Evolutionary conservation across 1,140 invertebrate species (phyloP).

Genomic region (Pseudoatta argentina): DNA sequence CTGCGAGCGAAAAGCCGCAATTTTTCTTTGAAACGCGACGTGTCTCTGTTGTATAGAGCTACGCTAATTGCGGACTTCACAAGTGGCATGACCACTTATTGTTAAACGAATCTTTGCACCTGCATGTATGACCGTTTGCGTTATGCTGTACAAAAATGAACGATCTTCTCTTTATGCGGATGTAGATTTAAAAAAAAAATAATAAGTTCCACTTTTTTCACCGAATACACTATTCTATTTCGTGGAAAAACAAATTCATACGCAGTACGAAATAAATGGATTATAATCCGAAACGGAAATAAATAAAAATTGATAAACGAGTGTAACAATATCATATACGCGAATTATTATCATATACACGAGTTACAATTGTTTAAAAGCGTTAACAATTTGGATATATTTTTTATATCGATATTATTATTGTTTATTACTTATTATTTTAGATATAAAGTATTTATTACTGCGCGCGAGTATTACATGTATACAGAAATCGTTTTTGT

Average conservation of each 20-base stretch:
- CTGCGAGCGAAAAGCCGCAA: conserved; percentile 4
- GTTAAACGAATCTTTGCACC: conserved; percentile 38
- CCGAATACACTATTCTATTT: background rate
- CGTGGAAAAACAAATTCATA: background rate
- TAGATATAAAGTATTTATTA: background rate
- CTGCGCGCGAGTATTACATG: background rate
- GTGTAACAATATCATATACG: background rate
- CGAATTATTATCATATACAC: background rate
- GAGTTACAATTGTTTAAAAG: background rate
- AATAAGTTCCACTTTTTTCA: background rate
- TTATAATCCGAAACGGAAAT: background rate
- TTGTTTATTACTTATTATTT: background rate
- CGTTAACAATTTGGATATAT: background rate
- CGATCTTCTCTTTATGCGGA: background rate
- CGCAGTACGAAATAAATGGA: background rate
- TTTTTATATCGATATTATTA: background rate
- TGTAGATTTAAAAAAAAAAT: background rate
- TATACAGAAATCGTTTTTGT: background rate
- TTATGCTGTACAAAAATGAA: background rate
- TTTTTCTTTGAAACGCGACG: conserved; percentile 12
- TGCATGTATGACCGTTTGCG: background rate
- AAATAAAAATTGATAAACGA: background rate
- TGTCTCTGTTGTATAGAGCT: background rate
- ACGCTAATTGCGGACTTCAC: conserved; percentile 41
- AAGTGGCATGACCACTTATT: conserved; percentile 10